phyloP scores from a whole-genome alignment of 2,888 invertebrate species.

The Argyra leucocephala region DNA sequence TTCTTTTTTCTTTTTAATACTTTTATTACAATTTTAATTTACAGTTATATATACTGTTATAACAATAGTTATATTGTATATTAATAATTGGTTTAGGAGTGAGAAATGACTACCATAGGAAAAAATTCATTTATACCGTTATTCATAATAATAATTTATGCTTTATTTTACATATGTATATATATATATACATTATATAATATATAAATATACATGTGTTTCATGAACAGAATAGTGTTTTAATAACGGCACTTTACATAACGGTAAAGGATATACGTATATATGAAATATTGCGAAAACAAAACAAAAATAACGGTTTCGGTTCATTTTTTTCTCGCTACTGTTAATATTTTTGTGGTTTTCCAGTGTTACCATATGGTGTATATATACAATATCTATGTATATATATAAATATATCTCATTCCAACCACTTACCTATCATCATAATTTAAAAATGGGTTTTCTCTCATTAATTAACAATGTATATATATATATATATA shows the following conservation, averaged over 20 bases:
- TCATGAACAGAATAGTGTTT: background rate
- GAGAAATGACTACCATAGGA: too few species aligned
- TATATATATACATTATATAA: background rate
- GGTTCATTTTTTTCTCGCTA: background rate
- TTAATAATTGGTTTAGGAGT: too few species aligned
- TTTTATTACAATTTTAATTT: too few species aligned
- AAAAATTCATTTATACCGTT: background rate
- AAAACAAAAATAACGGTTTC: background rate
- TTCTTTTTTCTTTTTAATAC: too few species aligned
- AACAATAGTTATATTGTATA: too few species aligned
- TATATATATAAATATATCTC: background rate
- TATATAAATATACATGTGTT: background rate
- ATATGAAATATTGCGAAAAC: background rate
- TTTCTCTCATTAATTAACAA: background rate
- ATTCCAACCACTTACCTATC: background rate
- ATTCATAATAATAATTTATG: conserved; percentile 6
- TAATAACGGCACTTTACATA: background rate
- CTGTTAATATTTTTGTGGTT: conserved; percentile 6
- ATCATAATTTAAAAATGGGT: background rate
- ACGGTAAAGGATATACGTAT: too few species aligned
- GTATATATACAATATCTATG: background rate
- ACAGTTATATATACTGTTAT: too few species aligned
- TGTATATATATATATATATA: background rate
- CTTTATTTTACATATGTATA: background rate
- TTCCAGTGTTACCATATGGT: background rate